These are phyloP conservation scores for Aplodontia rufa DNA, from an alignment of 2,113 vertebrate genomes.

Conservation along the genomic window DNA sequence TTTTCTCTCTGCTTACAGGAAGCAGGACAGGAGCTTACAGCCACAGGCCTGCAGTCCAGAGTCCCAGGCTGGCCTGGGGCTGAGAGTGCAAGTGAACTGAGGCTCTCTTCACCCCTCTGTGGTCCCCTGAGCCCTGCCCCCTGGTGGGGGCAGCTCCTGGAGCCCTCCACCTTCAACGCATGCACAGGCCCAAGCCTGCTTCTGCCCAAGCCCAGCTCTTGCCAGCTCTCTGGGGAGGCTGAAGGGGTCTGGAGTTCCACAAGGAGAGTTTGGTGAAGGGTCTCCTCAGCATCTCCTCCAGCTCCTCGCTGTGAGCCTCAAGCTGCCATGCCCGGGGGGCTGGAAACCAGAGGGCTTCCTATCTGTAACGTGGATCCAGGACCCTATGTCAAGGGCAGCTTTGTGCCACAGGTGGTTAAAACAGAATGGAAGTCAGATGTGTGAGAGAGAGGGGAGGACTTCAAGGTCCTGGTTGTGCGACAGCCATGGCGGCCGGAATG, in stretches of 20 bases:
- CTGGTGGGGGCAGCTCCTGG: fast-evolving
- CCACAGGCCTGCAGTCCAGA: fast-evolving
- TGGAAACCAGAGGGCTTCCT: no score
- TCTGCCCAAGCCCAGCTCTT: neutral
- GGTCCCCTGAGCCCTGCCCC: neutral
- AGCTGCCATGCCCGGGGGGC: neutral
- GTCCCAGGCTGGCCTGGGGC: neutral
- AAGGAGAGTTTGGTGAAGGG: fast-evolving
- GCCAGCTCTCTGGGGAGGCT: neutral
- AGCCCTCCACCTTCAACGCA: no score
- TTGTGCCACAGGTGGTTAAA: neutral
- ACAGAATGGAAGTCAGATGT: fast-evolving
- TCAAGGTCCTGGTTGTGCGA: fast-evolving
- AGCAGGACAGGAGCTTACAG: no score
- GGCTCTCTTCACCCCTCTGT: neutral
- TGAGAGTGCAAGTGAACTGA: fast-evolving
- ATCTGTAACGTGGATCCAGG: fast-evolving
- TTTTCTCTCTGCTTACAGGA: no score
- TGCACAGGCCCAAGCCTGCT: fast-evolving
- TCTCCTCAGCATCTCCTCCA: fast-evolving
- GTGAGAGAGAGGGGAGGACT: fast-evolving
- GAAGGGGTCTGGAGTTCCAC: no score
- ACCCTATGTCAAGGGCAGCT: neutral
- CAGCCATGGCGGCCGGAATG: fast-evolving
- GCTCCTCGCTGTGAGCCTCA: fast-evolving